Conservation (phyloP, 2,113 vertebrate species). For the Xenus cinereus region DNA sequence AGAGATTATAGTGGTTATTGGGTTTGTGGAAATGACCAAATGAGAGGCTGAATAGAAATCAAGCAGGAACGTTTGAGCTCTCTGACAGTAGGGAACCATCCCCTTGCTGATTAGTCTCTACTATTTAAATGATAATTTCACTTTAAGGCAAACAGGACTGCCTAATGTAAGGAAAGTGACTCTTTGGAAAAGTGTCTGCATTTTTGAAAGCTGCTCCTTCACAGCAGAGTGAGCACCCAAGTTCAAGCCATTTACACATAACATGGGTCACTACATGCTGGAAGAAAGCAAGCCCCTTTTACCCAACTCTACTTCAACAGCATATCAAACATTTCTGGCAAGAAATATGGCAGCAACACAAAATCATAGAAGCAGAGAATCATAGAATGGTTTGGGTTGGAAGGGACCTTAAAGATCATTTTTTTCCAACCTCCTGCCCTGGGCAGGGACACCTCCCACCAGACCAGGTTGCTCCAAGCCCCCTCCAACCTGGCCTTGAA, state of each 20-base stretch:
- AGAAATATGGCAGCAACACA: background rate
- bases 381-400: no score
- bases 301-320: background rate
- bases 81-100: background rate
- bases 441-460: no score
- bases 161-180: background rate
- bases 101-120: conserved; percentile 2
- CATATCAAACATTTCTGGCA: background rate
- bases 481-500: no score
- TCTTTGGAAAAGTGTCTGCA: background rate
- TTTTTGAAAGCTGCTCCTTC: conserved; percentile 45
- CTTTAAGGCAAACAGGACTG: conserved; percentile 20
- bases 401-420: no score
- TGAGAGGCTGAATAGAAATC: conserved; percentile 21
- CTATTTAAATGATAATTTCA: conserved; percentile 58
- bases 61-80: background rate
- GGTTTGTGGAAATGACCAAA: background rate
- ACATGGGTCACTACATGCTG: conserved; percentile 13
- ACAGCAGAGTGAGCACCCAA: background rate
- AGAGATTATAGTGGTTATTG: background rate
- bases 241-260: background rate
- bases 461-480: no score
- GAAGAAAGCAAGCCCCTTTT: background rate
- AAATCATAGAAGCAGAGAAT: background rate
- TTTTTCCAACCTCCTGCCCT: no score